Conservation (phyloP, 2,888 invertebrate species). For the Physocephala rufipes region DNA sequence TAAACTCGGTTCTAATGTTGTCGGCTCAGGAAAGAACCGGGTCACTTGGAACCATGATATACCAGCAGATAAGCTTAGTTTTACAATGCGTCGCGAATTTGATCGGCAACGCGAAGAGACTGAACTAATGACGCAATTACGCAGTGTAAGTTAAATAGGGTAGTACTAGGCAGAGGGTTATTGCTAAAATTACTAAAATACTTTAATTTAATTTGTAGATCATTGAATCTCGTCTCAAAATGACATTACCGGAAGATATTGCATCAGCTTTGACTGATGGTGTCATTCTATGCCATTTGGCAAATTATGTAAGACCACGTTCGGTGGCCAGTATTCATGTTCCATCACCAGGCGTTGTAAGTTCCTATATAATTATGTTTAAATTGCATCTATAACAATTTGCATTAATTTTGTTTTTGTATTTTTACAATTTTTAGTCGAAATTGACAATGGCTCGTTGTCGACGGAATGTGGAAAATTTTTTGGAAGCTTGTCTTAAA, state of each 20-base stretch:
- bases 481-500: conserved; percentile 91
- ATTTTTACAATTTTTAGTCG: conserved; percentile 76
- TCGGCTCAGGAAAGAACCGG: conserved; percentile 43
- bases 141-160: conserved; percentile 76
- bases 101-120: conserved; percentile 91
- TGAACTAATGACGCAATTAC: conserved; percentile 83
- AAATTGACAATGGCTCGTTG: conserved; percentile 95
- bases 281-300: conserved; percentile 92
- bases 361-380: conserved; percentile 56
- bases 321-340: conserved; percentile 95
- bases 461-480: conserved; percentile 94
- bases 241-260: conserved; percentile 86
- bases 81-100: conserved; percentile 91
- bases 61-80: conserved; percentile 80
- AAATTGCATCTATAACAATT: conserved; percentile 10
- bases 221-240: conserved; percentile 88
- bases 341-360: conserved; percentile 90
- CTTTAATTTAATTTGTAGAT: conserved; percentile 70
- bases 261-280: conserved; percentile 88
- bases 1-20: conserved; percentile 5
- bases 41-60: conserved; percentile 80
- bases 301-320: conserved; percentile 90
- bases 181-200: conserved; percentile 9
- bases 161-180: too few relatives aligned
- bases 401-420: not conserved